phyloP scores from a whole-genome alignment of 2,113 vertebrate species.

The Columbina picui region DNA sequence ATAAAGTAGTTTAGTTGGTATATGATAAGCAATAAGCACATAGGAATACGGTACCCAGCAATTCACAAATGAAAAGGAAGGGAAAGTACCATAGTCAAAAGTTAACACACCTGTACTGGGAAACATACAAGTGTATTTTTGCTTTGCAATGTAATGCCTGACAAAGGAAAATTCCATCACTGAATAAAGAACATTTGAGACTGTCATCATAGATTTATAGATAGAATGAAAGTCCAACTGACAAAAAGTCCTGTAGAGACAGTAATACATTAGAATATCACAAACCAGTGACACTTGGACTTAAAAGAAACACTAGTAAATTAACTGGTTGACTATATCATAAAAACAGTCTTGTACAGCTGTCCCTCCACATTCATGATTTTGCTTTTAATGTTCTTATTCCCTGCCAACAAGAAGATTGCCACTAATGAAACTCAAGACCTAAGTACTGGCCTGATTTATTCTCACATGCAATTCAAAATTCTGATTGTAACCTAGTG shows the following conservation, averaged over 20 bases:
- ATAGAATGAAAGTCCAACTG: background rate
- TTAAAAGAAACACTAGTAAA: background rate
- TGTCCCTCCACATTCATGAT: background rate
- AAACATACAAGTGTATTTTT: background rate
- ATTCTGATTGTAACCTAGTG: background rate
- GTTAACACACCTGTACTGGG: fast-evolving
- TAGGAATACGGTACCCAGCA: fast-evolving
- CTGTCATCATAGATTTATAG: fast-evolving
- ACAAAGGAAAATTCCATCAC: background rate
- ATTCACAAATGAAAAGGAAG: background rate
- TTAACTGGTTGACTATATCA: fast-evolving
- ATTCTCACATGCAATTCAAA: background rate
- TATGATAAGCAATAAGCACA: background rate
- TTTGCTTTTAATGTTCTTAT: background rate
- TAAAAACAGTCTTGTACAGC: background rate
- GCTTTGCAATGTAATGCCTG: background rate
- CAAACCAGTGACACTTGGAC: background rate
- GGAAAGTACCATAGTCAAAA: fast-evolving
- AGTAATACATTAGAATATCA: background rate
- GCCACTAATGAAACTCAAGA: background rate
- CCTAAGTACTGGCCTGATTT: background rate
- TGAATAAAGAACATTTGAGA: background rate
- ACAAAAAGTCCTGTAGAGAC: background rate
- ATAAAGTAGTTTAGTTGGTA: background rate
- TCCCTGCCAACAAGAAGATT: background rate